Evolutionary conservation across 2,888 invertebrate species (phyloP).

Genomic region (Hoplodrina ambigua): DNA sequence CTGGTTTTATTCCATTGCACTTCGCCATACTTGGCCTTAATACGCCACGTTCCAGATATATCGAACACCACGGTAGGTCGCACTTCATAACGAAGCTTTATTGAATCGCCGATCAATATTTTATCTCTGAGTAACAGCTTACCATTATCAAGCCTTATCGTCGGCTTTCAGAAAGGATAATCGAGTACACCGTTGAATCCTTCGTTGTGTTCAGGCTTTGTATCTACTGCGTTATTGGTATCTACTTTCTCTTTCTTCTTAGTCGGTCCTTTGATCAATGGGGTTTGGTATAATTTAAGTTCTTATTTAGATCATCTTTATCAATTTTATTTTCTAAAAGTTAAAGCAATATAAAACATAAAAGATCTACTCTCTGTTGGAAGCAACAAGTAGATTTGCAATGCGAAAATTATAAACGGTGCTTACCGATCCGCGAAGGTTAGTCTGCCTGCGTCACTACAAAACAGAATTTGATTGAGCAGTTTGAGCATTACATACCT

Average conservation of each 20-base stretch:
- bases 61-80: conserved; percentile 60
- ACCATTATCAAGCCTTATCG: conserved; percentile 69
- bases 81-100: conserved; percentile 73
- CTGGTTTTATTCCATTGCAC: conserved; percentile 54
- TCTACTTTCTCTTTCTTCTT: conserved; percentile 42
- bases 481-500: neutral
- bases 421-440: conserved; percentile 20
- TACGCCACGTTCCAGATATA: conserved; percentile 72
- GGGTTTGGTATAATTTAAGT: conserved; percentile 7
- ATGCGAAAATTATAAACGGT: neutral
- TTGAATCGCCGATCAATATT: conserved; percentile 77
- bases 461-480: conserved; percentile 8
- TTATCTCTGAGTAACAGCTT: conserved; percentile 69
- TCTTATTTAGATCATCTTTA: conserved; percentile 11
- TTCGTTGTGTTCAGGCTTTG: conserved; percentile 48
- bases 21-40: conserved; percentile 73
- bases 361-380: neutral
- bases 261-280: conserved; percentile 41
- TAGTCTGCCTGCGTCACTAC: neutral
- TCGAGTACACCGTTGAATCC: conserved; percentile 62
- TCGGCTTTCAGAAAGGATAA: conserved; percentile 67
- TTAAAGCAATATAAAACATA: neutral
- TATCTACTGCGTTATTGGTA: conserved; percentile 27
- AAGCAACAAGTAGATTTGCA: neutral
- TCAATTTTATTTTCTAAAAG: neutral